Percentiles rank a stretch among this genome's conserved stretches.
Conservation (phyloP, 2,797 vertebrate species). For the Sebastolobus alascanus region DNA sequence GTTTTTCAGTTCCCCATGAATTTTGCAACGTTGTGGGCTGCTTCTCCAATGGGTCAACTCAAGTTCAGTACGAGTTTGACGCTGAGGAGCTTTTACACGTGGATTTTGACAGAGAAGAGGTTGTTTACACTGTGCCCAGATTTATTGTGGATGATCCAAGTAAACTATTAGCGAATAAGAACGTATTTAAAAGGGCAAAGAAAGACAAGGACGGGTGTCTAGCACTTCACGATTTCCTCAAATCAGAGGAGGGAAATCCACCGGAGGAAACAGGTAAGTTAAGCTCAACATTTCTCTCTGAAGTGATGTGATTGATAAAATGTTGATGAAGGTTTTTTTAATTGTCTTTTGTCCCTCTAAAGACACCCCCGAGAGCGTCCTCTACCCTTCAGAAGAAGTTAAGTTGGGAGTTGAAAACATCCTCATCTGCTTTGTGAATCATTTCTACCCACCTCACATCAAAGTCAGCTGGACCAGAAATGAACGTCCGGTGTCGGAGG, state of each 20-base stretch:
- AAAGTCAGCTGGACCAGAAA: slow-evolving; percentile 81
- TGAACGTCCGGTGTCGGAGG: slow-evolving; percentile 26
- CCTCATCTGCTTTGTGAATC: slow-evolving; percentile 82
- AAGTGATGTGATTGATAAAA: not conserved
- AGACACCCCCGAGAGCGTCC: slow-evolving; percentile 61
- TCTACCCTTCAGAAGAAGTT: slow-evolving; percentile 72
- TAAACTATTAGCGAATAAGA: fast-evolving
- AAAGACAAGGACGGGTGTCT: fast-evolving
- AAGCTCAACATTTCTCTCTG: not conserved
- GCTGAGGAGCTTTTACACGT: slow-evolving; percentile 18
- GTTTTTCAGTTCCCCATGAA: slow-evolving; percentile 55
- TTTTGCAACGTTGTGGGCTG: not conserved
- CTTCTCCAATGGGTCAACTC: slow-evolving; percentile 14
- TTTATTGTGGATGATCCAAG: not conserved
- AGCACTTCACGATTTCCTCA: fast-evolving
- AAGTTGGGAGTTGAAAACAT: slow-evolving; percentile 77
- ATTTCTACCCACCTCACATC: slow-evolving; percentile 83
- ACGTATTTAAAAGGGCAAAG: fast-evolving
- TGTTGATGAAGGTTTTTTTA: not conserved
- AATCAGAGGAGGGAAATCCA: not conserved
- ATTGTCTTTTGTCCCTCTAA: not conserved
- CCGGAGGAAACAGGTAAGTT: slow-evolving; percentile 12
- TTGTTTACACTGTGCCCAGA: slow-evolving; percentile 42
- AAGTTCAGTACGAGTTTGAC: slow-evolving; percentile 29
- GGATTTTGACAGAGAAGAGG: slow-evolving; percentile 14